Conservation (phyloP, 2,113 vertebrate genomes). For the Dipodomys ordii region DNA sequence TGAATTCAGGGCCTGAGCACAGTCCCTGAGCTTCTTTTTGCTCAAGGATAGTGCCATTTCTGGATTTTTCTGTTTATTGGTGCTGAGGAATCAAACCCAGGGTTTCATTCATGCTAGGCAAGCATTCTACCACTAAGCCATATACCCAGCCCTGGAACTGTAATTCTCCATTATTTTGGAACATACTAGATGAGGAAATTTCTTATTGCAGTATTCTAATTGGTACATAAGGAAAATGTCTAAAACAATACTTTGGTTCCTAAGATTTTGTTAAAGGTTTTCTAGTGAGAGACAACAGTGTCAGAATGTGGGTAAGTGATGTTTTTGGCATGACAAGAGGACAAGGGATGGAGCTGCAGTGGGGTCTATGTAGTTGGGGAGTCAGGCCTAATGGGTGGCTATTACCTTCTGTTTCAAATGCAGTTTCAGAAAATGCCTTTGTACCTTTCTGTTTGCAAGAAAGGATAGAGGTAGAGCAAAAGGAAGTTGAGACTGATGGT, state of each 20-base stretch:
- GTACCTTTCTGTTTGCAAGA: neutral
- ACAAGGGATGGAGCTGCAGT: neutral
- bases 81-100: no score
- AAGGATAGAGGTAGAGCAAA: neutral
- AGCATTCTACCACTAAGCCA: no score
- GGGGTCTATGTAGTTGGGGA: no score
- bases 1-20: no score
- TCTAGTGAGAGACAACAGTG: neutral
- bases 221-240: neutral
- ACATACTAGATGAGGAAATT: neutral
- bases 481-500: neutral
- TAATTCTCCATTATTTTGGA: constrained; percentile 6
- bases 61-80: no score
- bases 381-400: neutral
- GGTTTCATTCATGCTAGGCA: no score
- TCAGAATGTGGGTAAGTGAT: neutral
- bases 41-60: no score
- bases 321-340: neutral
- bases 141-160: no score
- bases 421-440: neutral
- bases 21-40: no score
- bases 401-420: neutral
- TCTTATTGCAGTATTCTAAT: neutral
- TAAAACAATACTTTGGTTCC: neutral
- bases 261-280: neutral